These are phyloP conservation scores for Pharmacophagus antenor DNA, from an alignment of 2,888 invertebrate species.

Conservation along the genomic window DNA sequence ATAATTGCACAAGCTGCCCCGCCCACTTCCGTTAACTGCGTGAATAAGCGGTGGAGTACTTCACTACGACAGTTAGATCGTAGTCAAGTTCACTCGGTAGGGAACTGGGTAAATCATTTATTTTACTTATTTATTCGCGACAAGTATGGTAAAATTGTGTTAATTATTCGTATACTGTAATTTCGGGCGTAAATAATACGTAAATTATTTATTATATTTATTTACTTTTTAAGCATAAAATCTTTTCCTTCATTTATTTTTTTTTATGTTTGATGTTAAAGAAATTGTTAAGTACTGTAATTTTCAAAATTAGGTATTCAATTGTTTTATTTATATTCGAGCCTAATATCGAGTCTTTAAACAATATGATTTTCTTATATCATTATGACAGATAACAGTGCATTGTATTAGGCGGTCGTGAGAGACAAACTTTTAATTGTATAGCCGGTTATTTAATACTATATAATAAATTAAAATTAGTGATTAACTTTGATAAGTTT, in stretches of 20 bases:
- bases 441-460: conserved; percentile 43
- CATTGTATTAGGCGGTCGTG: conserved; percentile 51
- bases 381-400: conserved; percentile 40
- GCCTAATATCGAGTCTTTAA: conserved; percentile 9
- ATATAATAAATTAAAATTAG: conserved; percentile 36
- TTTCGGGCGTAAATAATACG: too few relatives aligned
- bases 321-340: neutral
- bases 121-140: neutral
- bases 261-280: too few relatives aligned
- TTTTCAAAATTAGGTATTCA: neutral
- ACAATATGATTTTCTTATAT: conserved; percentile 31
- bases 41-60: conserved; percentile 22
- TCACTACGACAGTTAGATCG: conserved; percentile 24
- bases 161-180: too few relatives aligned
- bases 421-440: conserved; percentile 42
- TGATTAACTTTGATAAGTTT: conserved; percentile 35
- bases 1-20: conserved; percentile 25
- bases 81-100: conserved; percentile 10
- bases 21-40: conserved; percentile 24
- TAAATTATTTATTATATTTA: too few relatives aligned
- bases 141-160: too few relatives aligned
- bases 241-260: conserved; percentile 1
- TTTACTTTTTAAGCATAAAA: too few relatives aligned
- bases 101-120: conserved; percentile 26
- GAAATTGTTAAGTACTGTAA: neutral